phyloP scores from a whole-genome alignment of 2,797 vertebrate genomes.

The Yasuhikotakia modesta region DNA sequence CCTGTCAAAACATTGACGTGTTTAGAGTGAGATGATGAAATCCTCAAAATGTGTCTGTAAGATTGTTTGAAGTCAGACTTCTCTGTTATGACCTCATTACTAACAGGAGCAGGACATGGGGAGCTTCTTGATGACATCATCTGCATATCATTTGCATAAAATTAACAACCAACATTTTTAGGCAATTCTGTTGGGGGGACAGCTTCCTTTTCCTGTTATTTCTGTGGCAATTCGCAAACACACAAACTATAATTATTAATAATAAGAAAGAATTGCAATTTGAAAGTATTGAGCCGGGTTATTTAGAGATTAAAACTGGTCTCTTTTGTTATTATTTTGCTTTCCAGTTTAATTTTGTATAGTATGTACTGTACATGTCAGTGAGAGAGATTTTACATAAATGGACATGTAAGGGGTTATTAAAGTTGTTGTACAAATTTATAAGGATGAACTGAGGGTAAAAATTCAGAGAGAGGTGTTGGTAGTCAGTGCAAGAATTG shows the following conservation, averaged over 20 bases:
- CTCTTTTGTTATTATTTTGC: neutral
- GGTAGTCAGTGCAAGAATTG: neutral
- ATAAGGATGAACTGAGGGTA: neutral
- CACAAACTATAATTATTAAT: neutral
- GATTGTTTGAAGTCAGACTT: neutral
- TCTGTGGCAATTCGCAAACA: neutral
- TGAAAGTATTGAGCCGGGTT: neutral
- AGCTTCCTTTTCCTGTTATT: neutral
- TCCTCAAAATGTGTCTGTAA: constrained; percentile 19
- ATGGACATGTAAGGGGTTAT: neutral
- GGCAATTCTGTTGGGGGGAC: neutral
- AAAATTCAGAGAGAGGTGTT: constrained; percentile 17
- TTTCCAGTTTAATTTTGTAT: neutral
- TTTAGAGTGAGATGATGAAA: constrained; percentile 30
- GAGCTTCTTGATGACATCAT: neutral
- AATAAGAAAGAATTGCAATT: neutral
- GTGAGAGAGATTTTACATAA: neutral
- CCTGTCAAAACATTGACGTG: constrained; percentile 18
- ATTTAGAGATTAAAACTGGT: neutral
- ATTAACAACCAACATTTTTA: neutral
- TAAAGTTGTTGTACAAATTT: constrained; percentile 6
- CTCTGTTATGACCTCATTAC: constrained; percentile 9
- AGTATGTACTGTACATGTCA: neutral
- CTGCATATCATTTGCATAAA: neutral
- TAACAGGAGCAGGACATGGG: neutral